phyloP scores from a whole-genome alignment of 1,140 invertebrate genomes.

The Drosophila neocordata region DNA sequence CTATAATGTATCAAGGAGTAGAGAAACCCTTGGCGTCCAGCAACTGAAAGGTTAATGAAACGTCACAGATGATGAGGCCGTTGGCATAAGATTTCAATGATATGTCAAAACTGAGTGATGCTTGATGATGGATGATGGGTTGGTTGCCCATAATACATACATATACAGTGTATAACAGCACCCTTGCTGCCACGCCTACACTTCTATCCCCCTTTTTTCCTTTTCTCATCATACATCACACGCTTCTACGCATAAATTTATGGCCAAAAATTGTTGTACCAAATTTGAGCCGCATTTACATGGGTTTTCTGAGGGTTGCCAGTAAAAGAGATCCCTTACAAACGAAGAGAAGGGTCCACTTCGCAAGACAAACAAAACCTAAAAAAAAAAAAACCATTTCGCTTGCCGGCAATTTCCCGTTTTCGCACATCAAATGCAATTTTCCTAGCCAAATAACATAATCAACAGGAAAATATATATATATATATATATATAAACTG shows the following conservation, averaged over 20 bases:
- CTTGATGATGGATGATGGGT: conserved; percentile 73
- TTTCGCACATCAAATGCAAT: conserved; percentile 73
- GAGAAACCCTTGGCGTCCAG: neutral
- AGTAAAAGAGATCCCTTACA: too few species aligned
- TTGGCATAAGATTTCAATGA: conserved; percentile 76
- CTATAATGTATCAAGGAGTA: neutral
- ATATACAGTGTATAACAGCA: neutral
- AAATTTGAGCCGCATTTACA: conserved; percentile 73
- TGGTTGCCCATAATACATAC: conserved; percentile 53
- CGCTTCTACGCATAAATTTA: conserved; percentile 76
- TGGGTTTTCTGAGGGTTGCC: conserved; percentile 47
- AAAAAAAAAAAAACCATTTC: conserved; percentile 56
- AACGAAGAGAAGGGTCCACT: conserved; percentile 28
- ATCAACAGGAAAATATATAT: conserved; percentile 38
- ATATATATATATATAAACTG: too few species aligned
- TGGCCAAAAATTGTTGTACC: conserved; percentile 14
- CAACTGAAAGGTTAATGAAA: conserved; percentile 67
- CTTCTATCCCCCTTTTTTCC: conserved; percentile 11
- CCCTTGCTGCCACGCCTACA: neutral
- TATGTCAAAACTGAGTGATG: conserved; percentile 80
- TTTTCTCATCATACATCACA: conserved; percentile 58
- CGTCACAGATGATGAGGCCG: conserved; percentile 75
- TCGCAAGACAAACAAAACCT: conserved; percentile 62
- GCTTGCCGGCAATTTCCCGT: conserved; percentile 70
- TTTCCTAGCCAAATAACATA: conserved; percentile 77